Base-by-base conservation (phyloP, 2,113 vertebrate genomes). In the Neodontobutis hainanensis region DNA sequence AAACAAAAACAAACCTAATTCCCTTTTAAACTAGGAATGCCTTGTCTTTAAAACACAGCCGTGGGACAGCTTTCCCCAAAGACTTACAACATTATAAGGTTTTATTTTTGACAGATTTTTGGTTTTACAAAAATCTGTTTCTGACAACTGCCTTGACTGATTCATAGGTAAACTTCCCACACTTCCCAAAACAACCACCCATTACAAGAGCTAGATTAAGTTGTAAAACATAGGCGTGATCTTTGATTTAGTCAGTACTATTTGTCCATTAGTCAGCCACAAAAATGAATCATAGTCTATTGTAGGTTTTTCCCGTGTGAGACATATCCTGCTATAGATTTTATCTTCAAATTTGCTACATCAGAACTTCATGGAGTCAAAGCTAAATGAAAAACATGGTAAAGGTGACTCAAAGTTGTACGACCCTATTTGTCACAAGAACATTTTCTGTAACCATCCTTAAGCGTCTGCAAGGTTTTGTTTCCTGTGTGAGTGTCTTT, bases 281-380 rank as follows among this genome's bases (percentile, higher is more conserved):
- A 60, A 36, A 51, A 58, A n/a, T 84, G 84, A 87, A 10, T 87
- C 86, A 87, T 59, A 34, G n/a, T 51, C 64, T 68, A 50, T 62
- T 19, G 46, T 32, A 15, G 75, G 14, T 15, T 38, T 36, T 73
- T 40, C 45, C 56, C 16, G 69, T 59, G 44, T 85, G 77, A 84
- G 70, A 74, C 82, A 87, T 11, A 78, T 75, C 73, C 77, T 72
- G 55, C 63, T 65, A 65, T 51, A 70, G 66, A 53, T 68, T 57
- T 64, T 15, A 46, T 73, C 80, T 15, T 65, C 48, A 11, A 68
- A 9, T 38, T 5, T 32, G 27, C 59, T 2, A 19, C 8, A 2
- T 11, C 48, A 16, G 8, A 59, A 14, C 47, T 48, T 46, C n/a
- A 34, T 48, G n/a, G 48, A 62, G 43, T 45, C 27, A 11, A 42